Evolutionary conservation across 2,888 invertebrate genomes (phyloP).

Genomic region (Euproctis similis): DNA sequence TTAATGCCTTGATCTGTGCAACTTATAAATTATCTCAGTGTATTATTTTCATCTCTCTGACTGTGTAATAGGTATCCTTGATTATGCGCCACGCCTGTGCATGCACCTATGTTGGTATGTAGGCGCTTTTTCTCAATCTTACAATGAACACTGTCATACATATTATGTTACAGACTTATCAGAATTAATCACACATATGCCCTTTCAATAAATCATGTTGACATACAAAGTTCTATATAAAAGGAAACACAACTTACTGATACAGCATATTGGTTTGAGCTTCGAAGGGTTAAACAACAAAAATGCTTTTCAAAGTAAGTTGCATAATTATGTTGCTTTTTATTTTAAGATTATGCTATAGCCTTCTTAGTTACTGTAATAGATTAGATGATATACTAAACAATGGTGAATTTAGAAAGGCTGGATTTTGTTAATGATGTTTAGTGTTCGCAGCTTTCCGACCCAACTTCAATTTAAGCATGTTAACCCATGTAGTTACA

Average conservation of each 20-base stretch:
- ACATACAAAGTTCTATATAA: conserved; percentile 44
- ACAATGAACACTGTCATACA: conserved; percentile 33
- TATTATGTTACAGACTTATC: conserved; percentile 34
- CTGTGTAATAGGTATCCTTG: conserved; percentile 18
- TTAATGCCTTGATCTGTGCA: no score
- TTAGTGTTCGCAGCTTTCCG: no score
- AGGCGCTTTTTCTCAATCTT: conserved; percentile 22
- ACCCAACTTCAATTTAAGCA: no score
- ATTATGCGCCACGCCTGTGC: conserved; percentile 19
- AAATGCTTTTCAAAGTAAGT: conserved; percentile 61
- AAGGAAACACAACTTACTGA: conserved; percentile 35
- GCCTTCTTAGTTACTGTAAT: no score
- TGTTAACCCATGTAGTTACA: no score
- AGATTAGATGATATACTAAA: no score
- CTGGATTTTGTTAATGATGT: no score
- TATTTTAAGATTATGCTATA: no score
- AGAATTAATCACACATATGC: conserved; percentile 40
- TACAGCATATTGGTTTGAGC: conserved; percentile 42
- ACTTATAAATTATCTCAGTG: no score
- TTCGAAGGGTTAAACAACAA: conserved; percentile 40
- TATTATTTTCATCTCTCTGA: no score
- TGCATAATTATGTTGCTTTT: no score
- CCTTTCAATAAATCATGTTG: conserved; percentile 33
- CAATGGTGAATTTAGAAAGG: no score
- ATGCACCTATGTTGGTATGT: neutral